Base-by-base conservation (phyloP, 2,888 invertebrate species). In the Cepaea hortensis region DNA sequence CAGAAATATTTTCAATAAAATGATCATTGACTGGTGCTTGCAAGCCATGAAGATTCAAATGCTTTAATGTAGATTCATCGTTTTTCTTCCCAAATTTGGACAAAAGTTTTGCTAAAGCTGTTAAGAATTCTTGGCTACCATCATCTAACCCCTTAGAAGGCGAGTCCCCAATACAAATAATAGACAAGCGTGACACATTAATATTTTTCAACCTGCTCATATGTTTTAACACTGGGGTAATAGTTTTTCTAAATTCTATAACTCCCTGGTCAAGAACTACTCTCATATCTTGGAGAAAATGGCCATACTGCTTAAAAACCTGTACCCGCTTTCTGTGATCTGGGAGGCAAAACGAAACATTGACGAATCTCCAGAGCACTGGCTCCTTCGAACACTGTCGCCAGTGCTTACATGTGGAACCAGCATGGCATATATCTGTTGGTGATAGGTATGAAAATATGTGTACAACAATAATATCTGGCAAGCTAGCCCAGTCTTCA, bases 81-180 rank as follows among this genome's bases (percentile, higher is more conserved):
- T 81, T 72, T 7, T 76, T 75, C 5, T 80, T 86, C 11, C 88
- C 84, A 1, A 83, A 73, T 9, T 87, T 87, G 13, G 89, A 89
- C 88, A 94, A 93, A 23, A 94, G 90, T 11, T 84, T 85, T n/a
- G 85, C 88, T 9, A 94, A 89, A 46, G 90, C 90, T n/a, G 90
- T 89, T 9, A 93, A 84, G 88, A 94, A 94, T 88, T 94, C 94
- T 48, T 89, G 88, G 5, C 94, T 94, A 68, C 92, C 93, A 89
- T 94, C 94, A 87, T 94, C 93, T 18, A 93, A 88, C 9, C 35
- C 35, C 35, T 35, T 35, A 35, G 35, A 35, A 35, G 94, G 94
- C 86, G 94, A 94, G 83, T 93, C 91, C 5, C 92, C 92, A 3
- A 81, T 86, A 86, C 92, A 93, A 0, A 68, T 76, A 18, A 93